Evolutionary conservation across 2,888 invertebrate species (phyloP), one percentile per base, ranked within the genome.

Genomic region (Linyphia triangularis): DNA sequence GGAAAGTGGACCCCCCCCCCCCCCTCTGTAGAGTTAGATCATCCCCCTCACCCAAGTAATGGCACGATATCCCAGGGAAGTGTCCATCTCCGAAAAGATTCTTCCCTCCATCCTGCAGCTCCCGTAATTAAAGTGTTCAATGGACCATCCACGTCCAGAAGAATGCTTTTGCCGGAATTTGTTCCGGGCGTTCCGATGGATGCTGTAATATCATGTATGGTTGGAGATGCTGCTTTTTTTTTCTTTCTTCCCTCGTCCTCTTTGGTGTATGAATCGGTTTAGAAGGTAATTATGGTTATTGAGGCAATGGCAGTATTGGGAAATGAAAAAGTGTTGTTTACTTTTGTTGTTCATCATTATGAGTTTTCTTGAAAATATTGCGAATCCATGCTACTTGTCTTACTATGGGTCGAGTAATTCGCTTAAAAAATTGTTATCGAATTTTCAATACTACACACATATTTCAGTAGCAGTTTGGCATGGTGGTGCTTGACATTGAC

Each of bases 91-190:
- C 24, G 9, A 57, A 63, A 40, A n/a, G 30, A 33, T 9, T 59
- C n/a, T 57, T 19, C 59, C 70, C 59, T 24, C 43, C 28, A 65
- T 28, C 65, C 65, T 24, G n/a, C 65, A n/a, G 28, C 65, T 10
- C 13, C 37, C 81, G 81, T 81, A 81, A 81, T 81, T 81, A 81
- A 81, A 81, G 59, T 70, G 37, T 65, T 81, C 69, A 70, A 81
- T 69, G 69, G 81, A 81, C 75, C 75, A 75, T 75, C 22, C 30
- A 22, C 30, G 51, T 51, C 72, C 72, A 28, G 51, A 22, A 43
- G 16, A 72, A 72, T 72, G 51, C 26, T 26, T 26, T n/a, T 28
- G 6, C 19, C 43, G 51, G 26, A 26, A 72, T 51, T 67, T 33
- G 30, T 33, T 67, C 19, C 33, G 13, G 13, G 16, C 13, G 63